These are phyloP conservation scores for Petrocephalus zakoni DNA, from an alignment of 2,113 vertebrate species.

Conservation along the genomic window DNA sequence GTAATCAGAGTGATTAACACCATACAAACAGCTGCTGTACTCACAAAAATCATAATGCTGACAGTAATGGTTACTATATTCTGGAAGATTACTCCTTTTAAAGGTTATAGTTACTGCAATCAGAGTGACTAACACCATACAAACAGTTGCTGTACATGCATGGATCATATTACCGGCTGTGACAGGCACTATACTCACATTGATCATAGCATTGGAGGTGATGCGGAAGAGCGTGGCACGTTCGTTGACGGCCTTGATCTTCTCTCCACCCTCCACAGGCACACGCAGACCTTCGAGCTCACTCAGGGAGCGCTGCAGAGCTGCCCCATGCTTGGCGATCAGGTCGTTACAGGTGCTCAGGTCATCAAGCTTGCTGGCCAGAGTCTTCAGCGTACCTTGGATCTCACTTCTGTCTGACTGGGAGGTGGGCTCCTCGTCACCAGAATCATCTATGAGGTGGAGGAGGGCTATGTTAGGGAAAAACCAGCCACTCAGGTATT, in stretches of 20 bases:
- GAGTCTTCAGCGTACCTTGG: conserved; percentile 77
- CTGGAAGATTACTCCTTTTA: background rate
- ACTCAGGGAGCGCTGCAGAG: conserved; percentile 88
- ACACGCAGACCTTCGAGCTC: conserved; percentile 85
- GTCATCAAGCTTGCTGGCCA: conserved; percentile 87
- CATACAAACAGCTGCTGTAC: background rate
- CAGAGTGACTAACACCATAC: background rate
- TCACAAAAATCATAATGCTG: background rate
- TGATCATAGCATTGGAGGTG: conserved; percentile 99
- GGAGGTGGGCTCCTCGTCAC: conserved; percentile 80
- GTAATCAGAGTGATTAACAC: background rate
- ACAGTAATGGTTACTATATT: background rate
- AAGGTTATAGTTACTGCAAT: background rate
- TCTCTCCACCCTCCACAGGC: conserved; percentile 79
- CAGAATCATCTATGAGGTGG: conserved; percentile 81
- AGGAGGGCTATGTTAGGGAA: background rate
- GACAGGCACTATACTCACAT: conserved; percentile 52
- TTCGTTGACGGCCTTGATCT: conserved; percentile 89
- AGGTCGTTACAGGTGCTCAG: conserved; percentile 93
- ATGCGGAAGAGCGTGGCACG: conserved; percentile 95
- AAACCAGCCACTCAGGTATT: background rate
- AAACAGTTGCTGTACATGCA: background rate
- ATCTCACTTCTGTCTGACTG: conserved; percentile 85
- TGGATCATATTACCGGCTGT: background rate
- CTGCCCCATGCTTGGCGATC: conserved; percentile 90